Base-by-base conservation (phyloP, 2,888 invertebrate species). In the Octodonta nipae region DNA sequence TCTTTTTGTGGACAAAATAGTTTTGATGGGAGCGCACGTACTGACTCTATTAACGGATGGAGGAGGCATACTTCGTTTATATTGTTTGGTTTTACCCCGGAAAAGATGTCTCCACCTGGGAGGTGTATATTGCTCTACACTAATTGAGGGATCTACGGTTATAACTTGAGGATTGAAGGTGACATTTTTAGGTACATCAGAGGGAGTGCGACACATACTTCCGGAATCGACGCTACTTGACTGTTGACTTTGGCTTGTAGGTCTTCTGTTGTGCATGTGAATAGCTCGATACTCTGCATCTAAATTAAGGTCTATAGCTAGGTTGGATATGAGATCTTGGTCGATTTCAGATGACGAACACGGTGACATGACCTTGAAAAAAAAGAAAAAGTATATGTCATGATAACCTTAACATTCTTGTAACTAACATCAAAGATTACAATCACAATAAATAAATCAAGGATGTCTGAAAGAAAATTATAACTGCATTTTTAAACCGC, bases 131-230 rank as follows among this genome's bases (percentile, higher is more conserved):
- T 31, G 38, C 4, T 34, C 29, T 20, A 48, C 46, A 32, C 41
- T 36, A 15, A 38, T 34, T 5, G 37, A 35, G 3, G 37, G 40
- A 15, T 43, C 49, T 15, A 43, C 46, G 3, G 48, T 46, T 32
- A 46, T 48, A 10, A 46, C 61, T 41, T 63, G 51, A 10, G 62
- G 62, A 47, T 61, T 62, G 44, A 63, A 63, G 3, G 61, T 61
- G 30, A 63, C 63, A 34, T 58, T 61, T 42, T 63, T 63, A 13
- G 54, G 47, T 14, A 45, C 45, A 30, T 56, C 55, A 4, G 52
- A 54, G 1, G 60, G 58, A 3, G 59, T 60, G 29, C 59, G 45
- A 36, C 58, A 58, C 13, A 50, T 46, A 38, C 52, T 55, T 8
- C 60, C 60, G 37, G 61, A 56, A 17, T 61, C 49, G 13, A 55